Conservation (phyloP, 1,140 invertebrate genomes). For the Drosophila kikkawai region DNA sequence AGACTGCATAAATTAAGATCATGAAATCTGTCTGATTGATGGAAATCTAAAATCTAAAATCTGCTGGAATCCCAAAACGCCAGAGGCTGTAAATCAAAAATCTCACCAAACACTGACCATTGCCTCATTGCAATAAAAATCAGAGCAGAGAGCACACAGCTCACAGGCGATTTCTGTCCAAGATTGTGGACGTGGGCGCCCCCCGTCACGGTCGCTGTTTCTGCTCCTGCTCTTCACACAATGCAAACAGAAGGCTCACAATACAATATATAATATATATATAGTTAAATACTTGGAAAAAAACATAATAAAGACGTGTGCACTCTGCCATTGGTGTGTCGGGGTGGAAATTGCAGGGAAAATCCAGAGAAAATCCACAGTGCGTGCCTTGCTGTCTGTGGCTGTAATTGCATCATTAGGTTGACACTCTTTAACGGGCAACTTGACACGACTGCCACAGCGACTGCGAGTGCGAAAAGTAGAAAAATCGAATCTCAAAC, state of each 20-base stretch:
- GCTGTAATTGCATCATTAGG: conserved; percentile 67
- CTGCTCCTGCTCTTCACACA: conserved; percentile 12
- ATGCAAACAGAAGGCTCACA: conserved; percentile 25
- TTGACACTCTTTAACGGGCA: conserved; percentile 48
- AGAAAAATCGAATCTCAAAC: conserved; percentile 15
- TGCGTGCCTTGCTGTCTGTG: conserved; percentile 21
- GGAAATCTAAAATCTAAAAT: conserved; percentile 14
- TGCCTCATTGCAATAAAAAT: conserved; percentile 12
- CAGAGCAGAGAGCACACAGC: conserved; percentile 16
- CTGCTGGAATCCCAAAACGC: conserved; percentile 18
- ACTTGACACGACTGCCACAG: conserved; percentile 67
- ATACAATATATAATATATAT: neutral
- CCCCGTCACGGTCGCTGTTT: neutral
- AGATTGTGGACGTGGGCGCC: conserved; percentile 24
- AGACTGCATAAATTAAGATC: conserved; percentile 11
- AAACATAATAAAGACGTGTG: conserved; percentile 23
- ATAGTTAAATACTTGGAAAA: conserved; percentile 22
- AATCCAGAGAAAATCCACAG: conserved; percentile 8
- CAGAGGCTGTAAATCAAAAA: conserved; percentile 30
- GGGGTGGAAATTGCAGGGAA: neutral
- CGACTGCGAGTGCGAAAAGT: conserved; percentile 25
- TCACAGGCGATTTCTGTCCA: conserved; percentile 21
- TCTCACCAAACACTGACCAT: conserved; percentile 9
- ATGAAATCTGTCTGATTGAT: conserved; percentile 16
- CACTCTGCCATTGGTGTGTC: conserved; percentile 20